Base-by-base conservation (phyloP, 2,113 vertebrate species). In the Onychorhynchus coronatus region DNA sequence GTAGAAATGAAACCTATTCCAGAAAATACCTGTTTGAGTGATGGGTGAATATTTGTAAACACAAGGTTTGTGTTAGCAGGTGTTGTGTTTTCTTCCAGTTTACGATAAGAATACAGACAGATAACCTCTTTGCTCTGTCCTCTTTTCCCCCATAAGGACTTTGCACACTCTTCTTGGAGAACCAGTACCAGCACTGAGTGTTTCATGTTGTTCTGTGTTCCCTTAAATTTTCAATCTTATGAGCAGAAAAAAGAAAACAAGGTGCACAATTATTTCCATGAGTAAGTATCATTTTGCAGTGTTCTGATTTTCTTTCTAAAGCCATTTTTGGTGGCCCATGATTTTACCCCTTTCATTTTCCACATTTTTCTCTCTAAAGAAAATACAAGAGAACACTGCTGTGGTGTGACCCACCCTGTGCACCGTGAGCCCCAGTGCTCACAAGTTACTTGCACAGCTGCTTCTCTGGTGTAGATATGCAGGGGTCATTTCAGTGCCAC, bases 401-500 rank as follows among this genome's bases (percentile, higher is more conserved):
- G 31, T 13, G 24, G 39, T 7, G 35, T 52, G 46, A 7, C 22
- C 55, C 14, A 11, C 17, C 39, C 23, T 0, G 2, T 30, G 63
- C 59, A 12, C 13, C 1, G 3, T 8, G 33, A 55, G 52, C 53
- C 18, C 17, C 8, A 4, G 65, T 8, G 14, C 53, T 63, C 15
- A 20, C 10, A 20, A 28, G 28, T 14, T 23, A 4, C 50, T 37
- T 33, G 44, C 55, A 14, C 23, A 27, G 74, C 23, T 42, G n/a
- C 27, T 65, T 37, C 61, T 25, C 21, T 24, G 61, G 14, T 28
- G 31, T 31, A 41, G 37, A 37, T 4, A 0, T 23, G 47, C 28
- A 59, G 9, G n/a, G 37, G 37, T 11, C 9, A 12, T n/a, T 24
- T 2, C 20, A 52, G 28, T 0, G 5, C 31, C 4, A 1, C 0